These are phyloP conservation scores for Nomada lathburiana DNA, from an alignment of 2,888 invertebrate species.

Conservation along the genomic window DNA sequence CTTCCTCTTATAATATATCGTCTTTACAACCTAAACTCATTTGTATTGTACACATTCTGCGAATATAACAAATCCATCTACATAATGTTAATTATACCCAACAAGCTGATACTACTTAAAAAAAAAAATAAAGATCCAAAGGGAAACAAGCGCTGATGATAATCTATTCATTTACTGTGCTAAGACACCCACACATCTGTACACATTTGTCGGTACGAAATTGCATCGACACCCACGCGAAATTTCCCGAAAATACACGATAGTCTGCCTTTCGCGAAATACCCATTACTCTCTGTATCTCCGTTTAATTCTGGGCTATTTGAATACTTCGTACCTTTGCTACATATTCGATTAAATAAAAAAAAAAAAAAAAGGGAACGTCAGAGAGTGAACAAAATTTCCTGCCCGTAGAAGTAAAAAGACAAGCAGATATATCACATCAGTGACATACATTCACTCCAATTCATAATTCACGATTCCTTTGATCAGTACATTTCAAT, in stretches of 20 bases:
- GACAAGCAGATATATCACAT: too few relatives aligned
- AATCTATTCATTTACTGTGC: neutral
- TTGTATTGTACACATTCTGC: too few relatives aligned
- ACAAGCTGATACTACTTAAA: neutral
- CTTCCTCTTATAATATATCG: too few relatives aligned
- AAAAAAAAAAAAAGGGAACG: too few relatives aligned
- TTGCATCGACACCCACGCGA: neutral
- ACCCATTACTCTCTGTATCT: too few relatives aligned
- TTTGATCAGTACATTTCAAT: constrained; percentile 3
- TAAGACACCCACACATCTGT: neutral
- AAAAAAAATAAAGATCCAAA: neutral
- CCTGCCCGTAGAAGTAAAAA: too few relatives aligned
- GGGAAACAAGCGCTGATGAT: neutral
- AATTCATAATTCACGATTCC: neutral
- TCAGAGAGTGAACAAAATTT: too few relatives aligned
- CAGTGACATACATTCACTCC: neutral
- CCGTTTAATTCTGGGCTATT: too few relatives aligned
- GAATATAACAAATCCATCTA: neutral
- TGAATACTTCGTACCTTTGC: too few relatives aligned
- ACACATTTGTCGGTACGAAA: neutral
- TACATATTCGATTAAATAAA: too few relatives aligned
- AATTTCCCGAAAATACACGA: neutral
- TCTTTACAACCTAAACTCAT: too few relatives aligned
- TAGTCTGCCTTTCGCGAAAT: neutral
- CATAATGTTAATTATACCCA: neutral